These are phyloP conservation scores for Cyphomyrus plagiostoma DNA, from an alignment of 2,113 vertebrate genomes.

Conservation along the genomic window DNA sequence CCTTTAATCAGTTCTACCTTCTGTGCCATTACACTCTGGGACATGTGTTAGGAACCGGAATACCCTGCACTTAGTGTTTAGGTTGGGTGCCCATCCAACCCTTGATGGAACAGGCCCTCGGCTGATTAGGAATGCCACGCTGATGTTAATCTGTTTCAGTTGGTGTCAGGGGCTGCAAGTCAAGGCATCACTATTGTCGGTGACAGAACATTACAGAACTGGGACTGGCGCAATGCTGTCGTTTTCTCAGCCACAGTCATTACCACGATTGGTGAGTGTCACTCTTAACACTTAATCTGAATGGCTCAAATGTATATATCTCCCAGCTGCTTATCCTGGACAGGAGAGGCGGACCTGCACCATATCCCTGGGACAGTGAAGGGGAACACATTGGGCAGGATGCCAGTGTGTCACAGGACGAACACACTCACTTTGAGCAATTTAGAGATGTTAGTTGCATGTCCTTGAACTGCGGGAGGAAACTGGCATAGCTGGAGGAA, in stretches of 20 bases:
- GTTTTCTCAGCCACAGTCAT: slow-evolving; percentile 92
- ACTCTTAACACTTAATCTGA: neutral
- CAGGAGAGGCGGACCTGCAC: neutral
- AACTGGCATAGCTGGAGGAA: neutral
- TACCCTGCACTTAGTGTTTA: neutral
- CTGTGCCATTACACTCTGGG: neutral
- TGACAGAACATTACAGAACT: slow-evolving; percentile 75
- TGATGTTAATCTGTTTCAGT: slow-evolving; percentile 46
- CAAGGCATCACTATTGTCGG: slow-evolving; percentile 84
- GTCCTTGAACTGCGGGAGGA: neutral
- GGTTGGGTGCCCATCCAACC: neutral
- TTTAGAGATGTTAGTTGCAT: neutral
- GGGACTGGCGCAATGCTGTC: slow-evolving; percentile 90
- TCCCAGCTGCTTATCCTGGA: neutral
- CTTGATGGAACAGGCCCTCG: neutral
- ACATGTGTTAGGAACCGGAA: neutral
- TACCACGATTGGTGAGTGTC: slow-evolving; percentile 84
- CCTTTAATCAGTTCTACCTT: neutral
- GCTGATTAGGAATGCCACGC: neutral
- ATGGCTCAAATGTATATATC: neutral
- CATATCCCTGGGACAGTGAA: neutral
- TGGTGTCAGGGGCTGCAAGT: slow-evolving; percentile 76
- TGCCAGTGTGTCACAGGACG: neutral
- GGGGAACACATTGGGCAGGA: neutral
- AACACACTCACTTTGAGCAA: neutral